These are phyloP conservation scores for Pollachius pollachius DNA, from an alignment of 2,113 vertebrate species.

Conservation along the genomic window DNA sequence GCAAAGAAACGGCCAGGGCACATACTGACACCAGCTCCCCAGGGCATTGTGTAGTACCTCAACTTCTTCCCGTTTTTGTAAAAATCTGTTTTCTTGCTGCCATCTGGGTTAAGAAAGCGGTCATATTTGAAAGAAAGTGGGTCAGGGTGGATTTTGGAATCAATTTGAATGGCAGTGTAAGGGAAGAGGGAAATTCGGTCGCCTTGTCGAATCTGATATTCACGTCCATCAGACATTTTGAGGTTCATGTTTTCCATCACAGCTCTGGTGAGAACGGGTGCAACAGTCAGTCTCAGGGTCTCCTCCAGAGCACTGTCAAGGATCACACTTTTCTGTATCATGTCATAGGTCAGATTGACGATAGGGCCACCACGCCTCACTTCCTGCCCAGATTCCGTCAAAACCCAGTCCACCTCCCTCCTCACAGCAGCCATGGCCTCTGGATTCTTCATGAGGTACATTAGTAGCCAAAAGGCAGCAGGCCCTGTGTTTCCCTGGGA, in stretches of 20 bases:
- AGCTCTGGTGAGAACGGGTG: slow-evolving; percentile 76
- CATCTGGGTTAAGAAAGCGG: slow-evolving; percentile 79
- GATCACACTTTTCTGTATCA: slow-evolving; percentile 75
- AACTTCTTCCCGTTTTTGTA: slow-evolving; percentile 82
- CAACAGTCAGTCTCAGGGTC: slow-evolving; percentile 76
- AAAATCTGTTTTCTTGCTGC: slow-evolving; percentile 83
- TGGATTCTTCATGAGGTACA: slow-evolving; percentile 84
- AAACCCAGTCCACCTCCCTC: slow-evolving; percentile 73
- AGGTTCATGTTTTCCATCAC: slow-evolving; percentile 74
- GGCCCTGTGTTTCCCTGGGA: slow-evolving; percentile 90
- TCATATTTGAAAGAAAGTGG: slow-evolving; percentile 81
- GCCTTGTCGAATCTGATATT: slow-evolving; percentile 75
- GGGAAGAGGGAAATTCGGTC: slow-evolving; percentile 86
- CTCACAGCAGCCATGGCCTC: slow-evolving; percentile 83
- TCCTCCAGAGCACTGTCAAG: slow-evolving; percentile 90
- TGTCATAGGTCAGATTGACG: slow-evolving; percentile 67
- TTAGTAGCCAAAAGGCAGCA: slow-evolving; percentile 85
- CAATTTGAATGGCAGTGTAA: slow-evolving; percentile 77
- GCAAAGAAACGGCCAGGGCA: slow-evolving; percentile 91
- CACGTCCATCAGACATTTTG: slow-evolving; percentile 65
- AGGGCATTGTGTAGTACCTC: slow-evolving; percentile 89
- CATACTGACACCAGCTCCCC: slow-evolving; percentile 83
- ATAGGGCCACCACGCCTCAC: slow-evolving; percentile 47
- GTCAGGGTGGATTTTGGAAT: slow-evolving; percentile 84
- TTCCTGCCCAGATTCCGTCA: slow-evolving; percentile 68